Base-by-base conservation (phyloP, 2,113 vertebrate species). In the Caranx melampygus region DNA sequence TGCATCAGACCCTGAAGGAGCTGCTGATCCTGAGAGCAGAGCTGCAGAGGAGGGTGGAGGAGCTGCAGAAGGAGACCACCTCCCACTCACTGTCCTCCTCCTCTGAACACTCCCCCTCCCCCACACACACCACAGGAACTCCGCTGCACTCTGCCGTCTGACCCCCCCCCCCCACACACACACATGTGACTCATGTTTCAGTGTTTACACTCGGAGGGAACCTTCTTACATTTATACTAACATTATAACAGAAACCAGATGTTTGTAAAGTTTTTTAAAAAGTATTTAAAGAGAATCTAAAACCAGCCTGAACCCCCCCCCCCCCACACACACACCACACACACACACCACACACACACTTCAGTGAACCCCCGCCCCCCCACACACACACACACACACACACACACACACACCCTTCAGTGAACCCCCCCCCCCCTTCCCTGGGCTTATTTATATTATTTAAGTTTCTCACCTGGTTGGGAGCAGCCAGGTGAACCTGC, bases 1-100 rank as follows among this genome's bases (percentile, higher is more conserved):
- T 97, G 52, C 97, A 98, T 87, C 97, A 98, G 93, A 96, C 95
- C 16, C 93, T 97, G 14, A 99, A 97, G 87, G 97, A 99, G 47
- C 94, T 99, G 44, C 93, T 98, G 60, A 87, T 95, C 20, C 87
- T 99, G 63, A 93, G 96, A 64, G 86, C 95, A 0, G 97, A 99
- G 89, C 96, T 99, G 1, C 97, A 99, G 93, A 97, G 95, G 94
- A 96, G 95, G 67, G 97, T 97, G 55, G 97, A 98, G 35, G 97
- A 98, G 68, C 75, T 99, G 61, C 96, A 97, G 80, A 94, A 95
- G 52, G 97, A 99, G 73, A 93, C 94, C 16, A 91, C 95, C 0
- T 92, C 96, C 0, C 94, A 93, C 9, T 93, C 95, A 1, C 81
- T 96, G 58, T 96, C 96, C 1, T 96, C 96, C 1, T 96, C 97